Conservation (phyloP, 2,797 vertebrate genomes). For the Tangara arthus region DNA sequence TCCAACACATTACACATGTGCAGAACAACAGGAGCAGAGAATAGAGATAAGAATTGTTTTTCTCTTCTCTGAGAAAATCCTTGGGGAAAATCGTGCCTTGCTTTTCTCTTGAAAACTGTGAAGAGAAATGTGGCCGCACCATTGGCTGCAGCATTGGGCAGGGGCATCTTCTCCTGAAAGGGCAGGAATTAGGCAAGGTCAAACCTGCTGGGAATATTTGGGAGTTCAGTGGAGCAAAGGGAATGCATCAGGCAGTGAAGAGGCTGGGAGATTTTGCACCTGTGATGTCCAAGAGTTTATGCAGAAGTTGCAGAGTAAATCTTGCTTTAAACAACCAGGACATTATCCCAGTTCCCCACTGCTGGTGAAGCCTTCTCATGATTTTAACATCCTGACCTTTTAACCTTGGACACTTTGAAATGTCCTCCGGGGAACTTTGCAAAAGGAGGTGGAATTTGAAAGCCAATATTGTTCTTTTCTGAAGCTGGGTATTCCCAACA, state of each 20-base stretch:
- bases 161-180: not conserved
- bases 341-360: not conserved
- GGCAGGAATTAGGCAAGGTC: not conserved
- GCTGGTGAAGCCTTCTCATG: not conserved
- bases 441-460: not conserved
- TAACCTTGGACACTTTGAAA: not conserved
- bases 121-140: no score
- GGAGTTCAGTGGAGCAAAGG: not conserved
- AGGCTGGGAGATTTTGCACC: not conserved
- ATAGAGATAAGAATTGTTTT: no score
- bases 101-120: no score
- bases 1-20: no score
- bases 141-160: not conserved
- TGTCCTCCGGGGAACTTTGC: not conserved
- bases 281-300: not conserved
- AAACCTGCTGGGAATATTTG: not conserved
- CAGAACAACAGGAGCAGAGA: no score
- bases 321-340: not conserved
- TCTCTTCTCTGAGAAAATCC: no score
- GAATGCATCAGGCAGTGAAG: rapidly evolving
- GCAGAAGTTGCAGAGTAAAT: not conserved
- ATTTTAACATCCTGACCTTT: not conserved
- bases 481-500: not conserved
- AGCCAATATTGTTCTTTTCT: not conserved
- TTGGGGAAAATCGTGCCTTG: no score